Percentiles rank a stretch among this genome's conserved stretches.
These are phyloP conservation scores for Tragulus kanchil DNA, from an alignment of 2,113 vertebrate genomes.

Conservation along the genomic window DNA sequence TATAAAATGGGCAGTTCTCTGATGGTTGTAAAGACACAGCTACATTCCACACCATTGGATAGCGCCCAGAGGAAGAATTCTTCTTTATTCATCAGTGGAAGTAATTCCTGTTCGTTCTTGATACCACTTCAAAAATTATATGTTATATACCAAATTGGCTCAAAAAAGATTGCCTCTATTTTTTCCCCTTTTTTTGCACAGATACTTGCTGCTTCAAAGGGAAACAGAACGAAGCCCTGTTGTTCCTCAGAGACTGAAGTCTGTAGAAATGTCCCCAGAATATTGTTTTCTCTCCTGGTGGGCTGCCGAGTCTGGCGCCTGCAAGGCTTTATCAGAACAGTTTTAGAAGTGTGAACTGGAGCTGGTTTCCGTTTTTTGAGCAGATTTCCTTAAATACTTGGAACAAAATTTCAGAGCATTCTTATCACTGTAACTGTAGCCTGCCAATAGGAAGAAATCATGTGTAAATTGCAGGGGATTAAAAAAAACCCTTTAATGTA, in stretches of 20 bases:
- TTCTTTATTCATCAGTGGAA: background rate
- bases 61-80: background rate
- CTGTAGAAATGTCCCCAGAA: conserved; percentile 46
- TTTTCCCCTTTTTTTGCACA: background rate
- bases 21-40: background rate
- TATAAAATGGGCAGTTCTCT: background rate
- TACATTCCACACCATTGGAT: background rate
- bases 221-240: background rate
- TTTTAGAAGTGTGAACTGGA: conserved; percentile 72
- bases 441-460: conserved; percentile 43
- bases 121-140: background rate
- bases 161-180: background rate
- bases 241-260: conserved; percentile 14
- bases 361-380: conserved; percentile 66
- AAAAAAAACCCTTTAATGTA: background rate
- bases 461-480: background rate
- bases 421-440: conserved; percentile 22
- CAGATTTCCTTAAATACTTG: conserved; percentile 70
- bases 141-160: background rate
- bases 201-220: background rate
- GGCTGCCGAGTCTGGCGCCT: conserved; percentile 63
- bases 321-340: conserved; percentile 66
- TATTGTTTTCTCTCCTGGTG: conserved; percentile 57
- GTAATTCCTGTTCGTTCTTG: conserved; percentile 25
- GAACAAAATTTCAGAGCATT: conserved; percentile 59